Evolutionary conservation across 1,140 invertebrate species (phyloP), one percentile per base, ranked within the genome.

Genomic region (Nasonia longicornis): DNA sequence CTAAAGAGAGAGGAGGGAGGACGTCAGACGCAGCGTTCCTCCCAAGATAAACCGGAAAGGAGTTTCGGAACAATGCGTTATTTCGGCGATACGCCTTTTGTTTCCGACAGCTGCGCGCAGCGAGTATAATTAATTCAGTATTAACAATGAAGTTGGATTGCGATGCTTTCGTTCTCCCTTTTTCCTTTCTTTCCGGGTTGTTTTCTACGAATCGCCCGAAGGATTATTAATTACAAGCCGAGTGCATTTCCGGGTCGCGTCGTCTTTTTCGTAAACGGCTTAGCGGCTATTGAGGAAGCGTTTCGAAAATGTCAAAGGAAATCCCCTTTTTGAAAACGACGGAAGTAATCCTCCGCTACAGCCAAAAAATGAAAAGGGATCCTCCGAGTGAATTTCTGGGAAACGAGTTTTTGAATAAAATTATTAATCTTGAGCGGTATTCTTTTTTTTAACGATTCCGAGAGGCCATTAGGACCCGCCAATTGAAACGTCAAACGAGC

Each of bases 81-180:
- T 35, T 67, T 31, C 26, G 29, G 22, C 64, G 64, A 67, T 31
- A 67, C 64, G 64, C 64, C 67, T 75, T 81, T 77, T 81, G 80
- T 72, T 64, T 26, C n/a, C 52, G 80, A 72, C 80, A 69, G 74
- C 58, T 71, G 31, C 38, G 52, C 52, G 52, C 52, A n/a, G 52
- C 16, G n/a, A 26, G 69, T 73, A 26, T 26, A 82, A 82, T 82
- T 82, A 82, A 82, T 82, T 77, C 45, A n/a, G 38, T 64, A 73
- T 67, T 72, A 82, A 82, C 38, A 78, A 82, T 78, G 76, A 71
- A 77, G 48, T 77, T 81, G 71, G 58, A 77, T 66, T 82, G 26
- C 77, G 14, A 2, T 52, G 48, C 12, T 12, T 14, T 14, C 12
- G 4, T 4, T 52, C 12, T 35, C 31, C 4, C 3, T 58, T 58